phyloP scores from a whole-genome alignment of 2,113 vertebrate genomes.

The Perccottus glenii region DNA sequence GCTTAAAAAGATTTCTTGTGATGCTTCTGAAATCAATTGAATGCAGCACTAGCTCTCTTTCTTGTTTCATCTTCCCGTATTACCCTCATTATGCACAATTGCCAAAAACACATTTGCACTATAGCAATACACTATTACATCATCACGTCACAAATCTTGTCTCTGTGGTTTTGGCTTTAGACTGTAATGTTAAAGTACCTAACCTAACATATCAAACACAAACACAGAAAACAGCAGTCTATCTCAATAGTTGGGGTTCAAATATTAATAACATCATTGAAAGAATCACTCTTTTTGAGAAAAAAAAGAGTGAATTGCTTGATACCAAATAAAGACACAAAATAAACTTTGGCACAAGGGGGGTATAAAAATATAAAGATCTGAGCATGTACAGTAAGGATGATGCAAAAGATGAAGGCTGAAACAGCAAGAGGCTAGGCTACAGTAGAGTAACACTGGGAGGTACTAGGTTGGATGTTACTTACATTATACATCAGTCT shows the following conservation, averaged over 20 bases:
- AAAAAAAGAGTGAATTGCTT: not conserved
- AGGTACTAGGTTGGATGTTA: constrained; percentile 12
- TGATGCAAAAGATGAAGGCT: not conserved
- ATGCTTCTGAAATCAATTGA: no score
- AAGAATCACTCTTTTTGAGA: not conserved
- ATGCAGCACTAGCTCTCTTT: no score
- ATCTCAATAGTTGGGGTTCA: not conserved
- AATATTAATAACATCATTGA: not conserved
- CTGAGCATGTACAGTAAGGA: not conserved
- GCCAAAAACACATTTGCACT: no score
- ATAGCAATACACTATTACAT: no score
- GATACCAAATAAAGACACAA: constrained; percentile 11
- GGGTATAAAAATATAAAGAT: constrained; percentile 2
- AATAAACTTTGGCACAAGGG: not conserved
- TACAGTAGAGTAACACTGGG: constrained; percentile 1
- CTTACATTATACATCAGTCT: constrained; percentile 42
- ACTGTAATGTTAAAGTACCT: not conserved
- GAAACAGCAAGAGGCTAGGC: not conserved
- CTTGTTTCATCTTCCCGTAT: no score
- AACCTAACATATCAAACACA: not conserved
- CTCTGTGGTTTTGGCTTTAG: not conserved
- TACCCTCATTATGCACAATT: no score
- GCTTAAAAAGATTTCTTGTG: no score
- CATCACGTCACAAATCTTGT: no score
- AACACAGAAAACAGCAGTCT: not conserved